phyloP scores from a whole-genome alignment of 2,113 vertebrate genomes.

The Meleagris gallopavo region DNA sequence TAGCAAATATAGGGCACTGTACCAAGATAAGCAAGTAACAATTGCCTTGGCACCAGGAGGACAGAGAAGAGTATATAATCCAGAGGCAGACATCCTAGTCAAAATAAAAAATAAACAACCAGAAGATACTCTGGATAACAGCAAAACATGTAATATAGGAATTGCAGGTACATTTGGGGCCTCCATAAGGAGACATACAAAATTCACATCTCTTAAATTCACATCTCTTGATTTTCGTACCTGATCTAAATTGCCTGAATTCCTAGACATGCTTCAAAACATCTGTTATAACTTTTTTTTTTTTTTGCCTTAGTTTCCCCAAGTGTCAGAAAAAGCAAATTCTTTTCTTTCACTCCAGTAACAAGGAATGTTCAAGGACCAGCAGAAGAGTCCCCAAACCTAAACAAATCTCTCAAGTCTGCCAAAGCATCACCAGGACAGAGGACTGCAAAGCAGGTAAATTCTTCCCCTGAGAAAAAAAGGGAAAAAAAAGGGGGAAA shows the following conservation, averaged over 20 bases:
- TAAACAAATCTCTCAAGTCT: neutral
- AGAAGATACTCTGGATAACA: neutral
- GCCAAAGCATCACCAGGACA: neutral
- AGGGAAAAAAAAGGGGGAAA: too few species aligned
- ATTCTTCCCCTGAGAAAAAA: neutral
- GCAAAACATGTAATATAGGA: neutral
- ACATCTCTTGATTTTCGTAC: neutral
- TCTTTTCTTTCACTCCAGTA: neutral
- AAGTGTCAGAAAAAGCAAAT: neutral
- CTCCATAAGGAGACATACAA: neutral
- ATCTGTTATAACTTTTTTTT: neutral
- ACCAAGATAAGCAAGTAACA: neutral
- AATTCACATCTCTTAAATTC: neutral
- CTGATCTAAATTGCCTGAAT: neutral
- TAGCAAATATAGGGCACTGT: rapidly evolving
- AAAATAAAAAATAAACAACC: too few species aligned
- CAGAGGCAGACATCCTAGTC: neutral
- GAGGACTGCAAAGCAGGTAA: neutral
- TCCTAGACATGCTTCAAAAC: neutral
- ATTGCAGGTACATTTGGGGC: neutral
- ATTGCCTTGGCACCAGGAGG: neutral
- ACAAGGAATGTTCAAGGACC: neutral
- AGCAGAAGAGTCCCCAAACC: neutral
- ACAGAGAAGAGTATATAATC: neutral
- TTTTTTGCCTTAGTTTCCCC: neutral